Evolutionary conservation across 2,888 invertebrate genomes (phyloP).

Genomic region (Rotaria macrura): DNA sequence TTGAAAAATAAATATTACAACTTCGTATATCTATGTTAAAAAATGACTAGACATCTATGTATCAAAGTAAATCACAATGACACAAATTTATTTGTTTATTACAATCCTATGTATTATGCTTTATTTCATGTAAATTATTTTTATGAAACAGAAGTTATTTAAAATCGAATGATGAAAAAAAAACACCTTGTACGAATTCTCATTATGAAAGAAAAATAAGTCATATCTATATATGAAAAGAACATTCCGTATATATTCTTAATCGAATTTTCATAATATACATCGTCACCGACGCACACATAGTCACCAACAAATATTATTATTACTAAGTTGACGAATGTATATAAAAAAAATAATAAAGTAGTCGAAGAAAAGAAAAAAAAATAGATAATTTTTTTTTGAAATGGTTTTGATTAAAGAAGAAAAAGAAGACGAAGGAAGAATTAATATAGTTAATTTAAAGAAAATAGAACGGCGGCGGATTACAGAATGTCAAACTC

Average conservation of each 20-base stretch:
- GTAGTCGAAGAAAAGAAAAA: neutral
- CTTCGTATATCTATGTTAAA: no score
- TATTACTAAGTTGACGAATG: conserved; percentile 3
- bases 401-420: neutral
- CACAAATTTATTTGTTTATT: no score
- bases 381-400: neutral
- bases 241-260: conserved; percentile 9
- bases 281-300: conserved; percentile 15
- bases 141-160: no score
- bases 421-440: neutral
- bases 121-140: no score
- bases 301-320: neutral
- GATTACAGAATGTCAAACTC: neutral
- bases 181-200: no score
- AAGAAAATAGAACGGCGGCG: neutral
- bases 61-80: no score
- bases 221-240: neutral
- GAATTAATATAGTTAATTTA: neutral
- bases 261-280: neutral
- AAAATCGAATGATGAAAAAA: no score
- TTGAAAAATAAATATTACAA: no score
- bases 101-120: no score
- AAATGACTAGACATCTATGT: no score
- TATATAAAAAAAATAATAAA: neutral
- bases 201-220: neutral